Evolutionary conservation across 2,113 vertebrate species (phyloP).

Genomic region (Symphodus melops): DNA sequence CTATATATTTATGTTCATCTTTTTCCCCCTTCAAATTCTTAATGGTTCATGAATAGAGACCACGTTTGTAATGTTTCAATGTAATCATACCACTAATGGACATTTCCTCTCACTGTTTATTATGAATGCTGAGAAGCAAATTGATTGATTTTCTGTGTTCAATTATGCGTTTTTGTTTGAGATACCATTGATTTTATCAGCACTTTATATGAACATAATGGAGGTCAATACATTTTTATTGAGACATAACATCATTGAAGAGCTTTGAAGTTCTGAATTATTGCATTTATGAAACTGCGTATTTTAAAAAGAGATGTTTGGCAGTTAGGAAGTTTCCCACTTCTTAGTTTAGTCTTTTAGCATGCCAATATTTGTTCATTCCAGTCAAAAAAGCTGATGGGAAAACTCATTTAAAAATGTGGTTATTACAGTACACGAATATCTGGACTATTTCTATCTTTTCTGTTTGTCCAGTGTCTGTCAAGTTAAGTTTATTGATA

Average conservation of each 20-base stretch:
- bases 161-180: slow-evolving; percentile 53
- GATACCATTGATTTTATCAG: slow-evolving; percentile 53
- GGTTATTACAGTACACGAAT: not conserved
- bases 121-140: not conserved
- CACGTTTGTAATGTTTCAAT: slow-evolving; percentile 34
- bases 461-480: no score
- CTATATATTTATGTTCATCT: slow-evolving; percentile 44
- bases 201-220: slow-evolving; percentile 59
- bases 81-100: slow-evolving; percentile 10
- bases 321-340: no score
- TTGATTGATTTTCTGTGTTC: slow-evolving; percentile 46
- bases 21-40: slow-evolving; percentile 13
- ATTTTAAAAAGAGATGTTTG: no score
- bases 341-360: not conserved
- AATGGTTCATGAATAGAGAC: slow-evolving; percentile 35
- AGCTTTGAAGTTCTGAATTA: not conserved
- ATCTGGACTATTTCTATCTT: no score
- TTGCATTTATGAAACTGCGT: not conserved
- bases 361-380: not conserved
- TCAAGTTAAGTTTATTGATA: no score
- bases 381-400: no score
- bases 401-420: no score
- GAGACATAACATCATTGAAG: slow-evolving; percentile 26
- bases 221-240: slow-evolving; percentile 32
- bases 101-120: slow-evolving; percentile 10